Percentiles rank a stretch among this genome's conserved stretches.
phyloP scores from a whole-genome alignment of 2,888 invertebrate species.

The Temnothorax ravouxi region DNA sequence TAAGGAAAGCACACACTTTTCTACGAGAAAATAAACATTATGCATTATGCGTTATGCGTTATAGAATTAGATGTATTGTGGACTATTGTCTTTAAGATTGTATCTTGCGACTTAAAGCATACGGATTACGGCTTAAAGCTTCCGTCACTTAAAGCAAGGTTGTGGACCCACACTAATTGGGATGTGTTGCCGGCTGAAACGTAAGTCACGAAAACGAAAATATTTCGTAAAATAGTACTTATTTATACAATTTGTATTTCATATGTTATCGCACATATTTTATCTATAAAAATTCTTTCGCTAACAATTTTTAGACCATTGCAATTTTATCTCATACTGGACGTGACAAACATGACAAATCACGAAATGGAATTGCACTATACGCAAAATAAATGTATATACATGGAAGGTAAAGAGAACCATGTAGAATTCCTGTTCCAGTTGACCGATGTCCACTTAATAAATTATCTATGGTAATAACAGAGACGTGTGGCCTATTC shows the following conservation, averaged over 20 bases:
- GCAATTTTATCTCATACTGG: conserved; percentile 96
- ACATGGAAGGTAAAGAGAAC: conserved; percentile 96
- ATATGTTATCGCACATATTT: background rate
- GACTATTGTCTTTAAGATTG: no score
- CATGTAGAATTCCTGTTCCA: conserved; percentile 96
- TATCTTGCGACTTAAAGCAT: no score
- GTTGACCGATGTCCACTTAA: conserved; percentile 95
- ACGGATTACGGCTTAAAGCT: no score
- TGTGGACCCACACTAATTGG: no score
- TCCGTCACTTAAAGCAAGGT: no score
- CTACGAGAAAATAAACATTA: no score
- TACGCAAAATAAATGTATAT: conserved; percentile 92
- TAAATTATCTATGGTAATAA: conserved; percentile 88
- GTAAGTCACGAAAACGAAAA: conserved; percentile 87
- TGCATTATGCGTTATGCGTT: no score
- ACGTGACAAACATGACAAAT: conserved; percentile 95
- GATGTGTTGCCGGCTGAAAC: conserved; percentile 97
- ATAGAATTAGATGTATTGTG: no score
- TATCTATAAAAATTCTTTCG: conserved; percentile 11
- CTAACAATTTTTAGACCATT: conserved; percentile 89
- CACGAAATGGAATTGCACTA: conserved; percentile 98
- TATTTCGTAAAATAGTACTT: conserved; percentile 21
- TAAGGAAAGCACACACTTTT: no score
- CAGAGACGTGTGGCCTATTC: background rate
- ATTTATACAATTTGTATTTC: conserved; percentile 46